Conservation (phyloP, 2,797 vertebrate species). For the Acridotheres tristis region DNA sequence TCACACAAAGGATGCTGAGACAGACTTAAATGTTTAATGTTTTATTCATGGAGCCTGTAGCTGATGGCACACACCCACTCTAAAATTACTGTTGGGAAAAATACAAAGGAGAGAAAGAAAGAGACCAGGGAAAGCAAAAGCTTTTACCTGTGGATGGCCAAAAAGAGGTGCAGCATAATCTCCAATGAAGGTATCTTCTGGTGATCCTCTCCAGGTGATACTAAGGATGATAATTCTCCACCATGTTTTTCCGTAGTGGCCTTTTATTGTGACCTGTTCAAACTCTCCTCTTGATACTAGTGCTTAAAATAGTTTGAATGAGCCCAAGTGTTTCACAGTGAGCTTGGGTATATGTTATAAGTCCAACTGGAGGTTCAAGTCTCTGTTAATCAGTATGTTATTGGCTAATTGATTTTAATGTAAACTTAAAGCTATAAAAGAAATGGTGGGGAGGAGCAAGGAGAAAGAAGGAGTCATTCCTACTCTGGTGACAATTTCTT, state of each 20-base stretch:
- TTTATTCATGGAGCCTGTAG: not conserved
- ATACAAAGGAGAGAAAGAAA: not conserved
- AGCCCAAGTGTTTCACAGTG: not conserved
- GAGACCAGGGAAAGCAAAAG: not conserved
- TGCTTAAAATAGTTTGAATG: not conserved
- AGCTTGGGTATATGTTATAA: not conserved
- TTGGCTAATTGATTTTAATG: not conserved
- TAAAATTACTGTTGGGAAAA: not conserved
- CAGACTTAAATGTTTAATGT: not conserved
- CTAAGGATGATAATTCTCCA: not conserved
- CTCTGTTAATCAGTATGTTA: not conserved
- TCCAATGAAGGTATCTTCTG: not conserved
- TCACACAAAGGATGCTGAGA: not conserved
- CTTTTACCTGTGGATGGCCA: not conserved
- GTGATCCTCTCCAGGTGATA: not conserved
- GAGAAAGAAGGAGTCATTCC: not conserved
- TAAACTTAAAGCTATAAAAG: not conserved
- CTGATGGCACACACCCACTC: not conserved
- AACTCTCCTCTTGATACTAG: not conserved
- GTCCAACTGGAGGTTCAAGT: not conserved
- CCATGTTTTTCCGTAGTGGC: not conserved
- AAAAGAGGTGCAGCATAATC: not conserved
- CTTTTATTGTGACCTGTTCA: not conserved
- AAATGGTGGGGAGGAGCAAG: not conserved
- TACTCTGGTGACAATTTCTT: not conserved